Conservation (phyloP, 2,113 vertebrate genomes). For the Rhabdomys dilectus region DNA sequence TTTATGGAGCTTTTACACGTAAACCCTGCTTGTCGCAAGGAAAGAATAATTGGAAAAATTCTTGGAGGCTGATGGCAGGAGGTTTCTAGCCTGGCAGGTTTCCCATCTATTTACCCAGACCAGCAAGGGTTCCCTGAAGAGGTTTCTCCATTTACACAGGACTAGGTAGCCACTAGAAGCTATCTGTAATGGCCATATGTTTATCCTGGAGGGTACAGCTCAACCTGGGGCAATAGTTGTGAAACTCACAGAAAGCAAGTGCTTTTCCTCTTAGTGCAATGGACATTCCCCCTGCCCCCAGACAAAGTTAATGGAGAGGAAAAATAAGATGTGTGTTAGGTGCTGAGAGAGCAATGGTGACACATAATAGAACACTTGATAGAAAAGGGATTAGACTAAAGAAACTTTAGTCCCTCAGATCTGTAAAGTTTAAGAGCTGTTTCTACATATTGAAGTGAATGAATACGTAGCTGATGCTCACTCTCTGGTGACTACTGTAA, state of each 20-base stretch:
- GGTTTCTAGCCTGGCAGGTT: not conserved
- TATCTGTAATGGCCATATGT: not conserved
- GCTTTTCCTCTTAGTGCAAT: not conserved
- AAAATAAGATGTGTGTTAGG: not conserved
- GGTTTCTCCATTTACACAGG: not conserved
- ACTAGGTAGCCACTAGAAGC: not conserved
- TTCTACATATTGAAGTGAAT: not conserved
- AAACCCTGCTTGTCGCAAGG: not conserved
- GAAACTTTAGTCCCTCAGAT: not conserved
- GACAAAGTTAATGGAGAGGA: not conserved
- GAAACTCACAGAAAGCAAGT: not conserved
- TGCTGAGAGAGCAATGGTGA: too few relatives aligned
- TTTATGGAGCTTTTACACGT: not conserved
- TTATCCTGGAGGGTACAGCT: not conserved
- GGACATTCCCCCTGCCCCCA: not conserved
- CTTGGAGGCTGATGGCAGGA: constrained; percentile 13
- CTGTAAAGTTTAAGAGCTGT: not conserved
- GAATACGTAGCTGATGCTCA: accelerated
- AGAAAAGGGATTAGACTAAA: not conserved
- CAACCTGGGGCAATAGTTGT: not conserved
- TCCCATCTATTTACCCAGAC: not conserved
- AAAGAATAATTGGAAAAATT: not conserved
- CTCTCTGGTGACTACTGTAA: not conserved
- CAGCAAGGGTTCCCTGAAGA: not conserved
- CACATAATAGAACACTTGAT: not conserved